phyloP scores from a whole-genome alignment of 2,113 vertebrate species.

The Aptenodytes patagonicus region DNA sequence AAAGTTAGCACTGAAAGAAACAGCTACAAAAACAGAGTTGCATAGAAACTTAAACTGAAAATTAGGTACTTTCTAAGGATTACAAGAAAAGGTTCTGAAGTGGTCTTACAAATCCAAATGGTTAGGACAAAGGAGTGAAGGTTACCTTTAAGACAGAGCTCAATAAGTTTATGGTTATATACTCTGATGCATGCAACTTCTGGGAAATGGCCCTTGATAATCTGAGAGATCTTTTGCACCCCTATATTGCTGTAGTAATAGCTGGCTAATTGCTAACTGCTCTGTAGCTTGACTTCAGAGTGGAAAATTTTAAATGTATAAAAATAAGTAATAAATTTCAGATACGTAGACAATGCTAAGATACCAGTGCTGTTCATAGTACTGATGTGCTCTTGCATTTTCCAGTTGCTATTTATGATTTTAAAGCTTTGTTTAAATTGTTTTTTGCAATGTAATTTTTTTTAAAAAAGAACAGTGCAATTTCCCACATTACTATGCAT shows the following conservation, averaged over 20 bases:
- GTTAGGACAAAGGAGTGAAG: not conserved
- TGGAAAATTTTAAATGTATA: not conserved
- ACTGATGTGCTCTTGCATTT: not conserved
- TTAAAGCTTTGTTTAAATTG: not conserved
- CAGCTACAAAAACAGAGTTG: not conserved
- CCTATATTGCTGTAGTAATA: not conserved
- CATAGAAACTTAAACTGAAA: not conserved
- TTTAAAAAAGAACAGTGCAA: not conserved
- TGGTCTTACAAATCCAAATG: not conserved
- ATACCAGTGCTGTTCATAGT: not conserved
- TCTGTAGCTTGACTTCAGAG: not conserved
- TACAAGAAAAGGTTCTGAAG: not conserved
- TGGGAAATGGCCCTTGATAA: not conserved
- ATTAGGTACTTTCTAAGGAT: not conserved
- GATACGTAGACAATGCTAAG: accelerated
- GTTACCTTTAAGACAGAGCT: not conserved
- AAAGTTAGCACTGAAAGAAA: not conserved
- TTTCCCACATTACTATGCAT: not conserved
- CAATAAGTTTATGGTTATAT: accelerated
- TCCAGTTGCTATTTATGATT: not conserved
- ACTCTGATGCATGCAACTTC: not conserved
- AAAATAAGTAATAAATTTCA: not conserved
- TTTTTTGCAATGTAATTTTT: not conserved
- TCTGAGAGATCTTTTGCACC: not conserved
- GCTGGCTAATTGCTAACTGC: not conserved